Conservation (phyloP, 2,113 vertebrate genomes). For the Ramphastos sulfuratus region DNA sequence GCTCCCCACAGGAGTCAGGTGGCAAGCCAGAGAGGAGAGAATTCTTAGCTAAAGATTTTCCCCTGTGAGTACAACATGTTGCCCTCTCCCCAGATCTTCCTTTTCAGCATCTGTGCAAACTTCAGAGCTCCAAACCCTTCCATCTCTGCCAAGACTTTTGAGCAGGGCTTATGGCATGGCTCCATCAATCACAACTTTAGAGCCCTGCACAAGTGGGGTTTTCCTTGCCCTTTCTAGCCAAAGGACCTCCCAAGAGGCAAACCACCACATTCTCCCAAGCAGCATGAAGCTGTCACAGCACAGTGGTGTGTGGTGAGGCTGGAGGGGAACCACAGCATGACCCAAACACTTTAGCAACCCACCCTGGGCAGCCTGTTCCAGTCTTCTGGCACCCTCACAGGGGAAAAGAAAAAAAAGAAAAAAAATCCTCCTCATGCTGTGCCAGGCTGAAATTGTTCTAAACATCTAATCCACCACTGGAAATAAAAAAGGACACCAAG, state of each 20-base stretch:
- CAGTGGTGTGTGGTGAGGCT: accelerated
- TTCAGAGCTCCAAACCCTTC: not conserved
- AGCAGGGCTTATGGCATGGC: not conserved
- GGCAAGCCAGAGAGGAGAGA: not conserved
- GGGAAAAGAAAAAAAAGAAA: too few relatives aligned
- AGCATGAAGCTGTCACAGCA: not conserved
- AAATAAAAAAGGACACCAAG: too few relatives aligned
- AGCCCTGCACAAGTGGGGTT: not conserved
- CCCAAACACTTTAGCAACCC: not conserved
- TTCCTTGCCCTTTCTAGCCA: not conserved
- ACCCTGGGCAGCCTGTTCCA: too few relatives aligned
- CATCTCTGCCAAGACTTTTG: not conserved
- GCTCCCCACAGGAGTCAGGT: not conserved
- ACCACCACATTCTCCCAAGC: not conserved
- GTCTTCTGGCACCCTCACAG: too few relatives aligned
- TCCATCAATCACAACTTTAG: not conserved
- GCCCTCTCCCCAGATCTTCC: not conserved
- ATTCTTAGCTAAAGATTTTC: not conserved
- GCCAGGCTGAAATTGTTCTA: too few relatives aligned
- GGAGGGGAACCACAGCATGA: not conserved
- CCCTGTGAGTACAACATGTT: too few relatives aligned
- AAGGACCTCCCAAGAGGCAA: not conserved
- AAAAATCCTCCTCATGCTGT: too few relatives aligned
- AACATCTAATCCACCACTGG: too few relatives aligned
- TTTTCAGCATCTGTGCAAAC: not conserved